Evolutionary conservation across 2,888 invertebrate genomes (phyloP).

Genomic region (Balanococcus diminutus): DNA sequence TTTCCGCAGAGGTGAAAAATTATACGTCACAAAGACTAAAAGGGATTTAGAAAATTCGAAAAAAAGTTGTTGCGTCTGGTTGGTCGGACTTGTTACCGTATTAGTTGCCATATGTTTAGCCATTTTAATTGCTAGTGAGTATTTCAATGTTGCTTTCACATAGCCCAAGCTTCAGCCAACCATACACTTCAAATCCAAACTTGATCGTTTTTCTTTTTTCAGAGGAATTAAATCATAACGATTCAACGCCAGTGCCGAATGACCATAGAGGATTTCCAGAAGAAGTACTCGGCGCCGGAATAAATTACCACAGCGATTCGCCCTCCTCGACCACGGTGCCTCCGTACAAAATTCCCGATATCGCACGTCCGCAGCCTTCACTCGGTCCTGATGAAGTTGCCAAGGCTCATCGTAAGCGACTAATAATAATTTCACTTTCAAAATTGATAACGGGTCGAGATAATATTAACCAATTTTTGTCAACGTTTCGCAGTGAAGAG

Average conservation of each 20-base stretch:
- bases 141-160: neutral
- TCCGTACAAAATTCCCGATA: neutral
- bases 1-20: conserved; percentile 74
- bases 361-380: neutral
- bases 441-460: too few species aligned
- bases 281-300: neutral
- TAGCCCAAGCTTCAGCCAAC: too few species aligned
- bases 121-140: conserved; percentile 77
- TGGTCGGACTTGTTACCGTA: conserved; percentile 70
- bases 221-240: conserved; percentile 49
- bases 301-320: neutral
- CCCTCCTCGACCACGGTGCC: neutral
- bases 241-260: neutral
- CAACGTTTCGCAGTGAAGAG: conserved; percentile 68
- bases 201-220: neutral
- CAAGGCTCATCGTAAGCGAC: conserved; percentile 2
- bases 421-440: neutral
- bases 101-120: conserved; percentile 73
- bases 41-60: conserved; percentile 59
- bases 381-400: neutral
- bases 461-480: neutral
- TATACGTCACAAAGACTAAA: conserved; percentile 82
- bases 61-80: conserved; percentile 69
- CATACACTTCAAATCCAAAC: neutral
- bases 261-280: conserved; percentile 46